Percentiles rank a stretch among this genome's conserved stretches.
Evolutionary conservation across 2,113 vertebrate species (phyloP).

Genomic region (Pteropus alecto): DNA sequence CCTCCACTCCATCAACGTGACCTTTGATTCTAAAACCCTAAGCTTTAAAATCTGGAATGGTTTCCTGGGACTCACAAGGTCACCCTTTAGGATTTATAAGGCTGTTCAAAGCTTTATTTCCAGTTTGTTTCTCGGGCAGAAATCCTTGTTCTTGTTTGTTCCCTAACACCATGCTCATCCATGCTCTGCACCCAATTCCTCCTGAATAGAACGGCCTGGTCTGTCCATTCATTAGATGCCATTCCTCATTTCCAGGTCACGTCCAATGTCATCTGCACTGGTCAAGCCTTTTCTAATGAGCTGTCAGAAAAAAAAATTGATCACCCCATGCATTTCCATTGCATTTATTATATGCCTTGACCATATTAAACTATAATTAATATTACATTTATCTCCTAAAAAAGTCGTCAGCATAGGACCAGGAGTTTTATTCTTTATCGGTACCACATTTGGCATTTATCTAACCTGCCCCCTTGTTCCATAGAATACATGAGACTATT

Average conservation of each 20-base stretch:
- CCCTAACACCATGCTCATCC: fast-evolving
- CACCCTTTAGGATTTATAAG: not conserved
- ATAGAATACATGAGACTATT: not conserved
- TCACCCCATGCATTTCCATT: not conserved
- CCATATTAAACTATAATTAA: not conserved
- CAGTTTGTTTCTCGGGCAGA: not conserved
- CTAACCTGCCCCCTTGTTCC: not conserved
- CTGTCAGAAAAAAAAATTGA: not conserved
- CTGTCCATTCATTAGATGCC: not conserved
- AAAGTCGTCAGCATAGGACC: not conserved
- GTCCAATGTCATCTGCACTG: not conserved
- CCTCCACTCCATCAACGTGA: not conserved
- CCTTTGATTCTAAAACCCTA: not conserved
- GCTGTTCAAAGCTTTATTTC: not conserved
- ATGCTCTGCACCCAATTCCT: fast-evolving
- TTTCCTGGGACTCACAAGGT: not conserved
- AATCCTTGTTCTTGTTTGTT: not conserved
- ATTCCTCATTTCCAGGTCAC: not conserved
- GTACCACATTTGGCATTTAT: not conserved
- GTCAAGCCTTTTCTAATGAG: not conserved
- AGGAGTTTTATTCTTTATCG: not conserved
- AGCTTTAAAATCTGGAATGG: not conserved
- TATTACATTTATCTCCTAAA: not conserved
- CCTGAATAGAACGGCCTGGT: not conserved
- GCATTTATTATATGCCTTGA: not conserved